These are phyloP conservation scores for Flexamia atlantica DNA, from an alignment of 2,888 invertebrate species.

Conservation along the genomic window DNA sequence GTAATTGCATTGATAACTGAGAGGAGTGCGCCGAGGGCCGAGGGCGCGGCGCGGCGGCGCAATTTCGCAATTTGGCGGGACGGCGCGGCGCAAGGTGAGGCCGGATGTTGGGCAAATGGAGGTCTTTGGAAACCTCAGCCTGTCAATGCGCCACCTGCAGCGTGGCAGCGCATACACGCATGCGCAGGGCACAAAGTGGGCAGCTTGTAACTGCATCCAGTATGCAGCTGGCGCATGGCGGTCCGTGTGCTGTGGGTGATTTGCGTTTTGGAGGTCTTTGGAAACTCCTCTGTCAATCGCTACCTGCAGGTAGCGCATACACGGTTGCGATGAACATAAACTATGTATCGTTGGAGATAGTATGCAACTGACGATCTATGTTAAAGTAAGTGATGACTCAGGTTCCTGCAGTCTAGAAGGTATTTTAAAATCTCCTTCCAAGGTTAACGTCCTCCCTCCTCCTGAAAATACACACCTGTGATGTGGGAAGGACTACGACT, in stretches of 20 bases:
- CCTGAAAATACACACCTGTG: no score
- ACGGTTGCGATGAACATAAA: no score
- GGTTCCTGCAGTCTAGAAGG: no score
- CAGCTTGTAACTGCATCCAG: not conserved
- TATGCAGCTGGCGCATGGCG: no score
- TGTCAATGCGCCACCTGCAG: constrained; percentile 29
- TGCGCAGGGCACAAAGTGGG: not conserved
- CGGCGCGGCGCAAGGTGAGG: not conserved
- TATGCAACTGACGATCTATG: no score
- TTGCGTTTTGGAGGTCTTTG: constrained; percentile 9
- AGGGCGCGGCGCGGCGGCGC: constrained; percentile 17
- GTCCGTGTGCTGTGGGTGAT: not conserved
- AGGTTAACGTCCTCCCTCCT: no score
- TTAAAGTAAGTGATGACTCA: no score
- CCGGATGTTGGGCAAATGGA: not conserved
- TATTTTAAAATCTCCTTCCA: no score
- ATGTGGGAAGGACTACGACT: no score
- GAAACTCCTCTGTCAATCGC: not conserved
- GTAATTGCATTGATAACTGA: no score
- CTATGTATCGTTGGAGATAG: no score
- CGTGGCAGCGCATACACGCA: no score
- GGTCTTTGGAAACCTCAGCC: constrained; percentile 34
- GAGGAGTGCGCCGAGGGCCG: not conserved
- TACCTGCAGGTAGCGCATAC: not conserved
- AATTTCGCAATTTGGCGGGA: constrained; percentile 26